A percentile compares a stretch with the other conserved stretches of the same genome.
phyloP scores from a whole-genome alignment of 2,797 vertebrate genomes.

The Choloepus didactylus region DNA sequence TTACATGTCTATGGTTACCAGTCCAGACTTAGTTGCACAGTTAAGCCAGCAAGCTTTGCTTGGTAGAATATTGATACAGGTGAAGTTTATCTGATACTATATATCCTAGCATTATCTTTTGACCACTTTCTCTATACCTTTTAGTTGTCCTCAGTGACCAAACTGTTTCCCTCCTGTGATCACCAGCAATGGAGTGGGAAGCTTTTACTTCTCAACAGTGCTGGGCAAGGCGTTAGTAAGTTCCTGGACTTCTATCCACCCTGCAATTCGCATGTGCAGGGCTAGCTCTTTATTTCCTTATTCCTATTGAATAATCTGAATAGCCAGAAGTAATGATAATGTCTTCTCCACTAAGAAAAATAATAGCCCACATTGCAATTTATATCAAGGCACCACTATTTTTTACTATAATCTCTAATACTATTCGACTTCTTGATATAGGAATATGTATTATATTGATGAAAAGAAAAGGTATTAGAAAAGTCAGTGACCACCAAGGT shows the following conservation, averaged over 20 bases:
- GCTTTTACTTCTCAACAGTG: neutral
- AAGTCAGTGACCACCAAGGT: neutral
- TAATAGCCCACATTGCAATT: neutral
- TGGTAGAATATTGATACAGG: neutral
- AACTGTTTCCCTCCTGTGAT: neutral
- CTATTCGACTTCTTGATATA: neutral
- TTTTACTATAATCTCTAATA: neutral
- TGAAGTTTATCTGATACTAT: neutral
- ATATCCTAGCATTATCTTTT: neutral
- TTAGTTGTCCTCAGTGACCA: neutral
- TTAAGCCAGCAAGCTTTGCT: neutral
- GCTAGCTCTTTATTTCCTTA: neutral
- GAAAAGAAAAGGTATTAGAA: constrained; percentile 8
- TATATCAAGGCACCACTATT: neutral
- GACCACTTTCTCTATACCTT: neutral
- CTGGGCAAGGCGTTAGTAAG: neutral
- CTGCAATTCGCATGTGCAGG: neutral
- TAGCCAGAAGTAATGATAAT: neutral
- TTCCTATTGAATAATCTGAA: neutral
- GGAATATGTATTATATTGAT: neutral
- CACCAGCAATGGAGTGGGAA: neutral
- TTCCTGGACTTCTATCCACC: neutral
- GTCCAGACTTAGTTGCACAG: neutral
- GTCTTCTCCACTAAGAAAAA: constrained; percentile 3
- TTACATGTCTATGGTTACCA: neutral